phyloP scores from a whole-genome alignment of 2,888 invertebrate species.

The Piscicola geometra region DNA sequence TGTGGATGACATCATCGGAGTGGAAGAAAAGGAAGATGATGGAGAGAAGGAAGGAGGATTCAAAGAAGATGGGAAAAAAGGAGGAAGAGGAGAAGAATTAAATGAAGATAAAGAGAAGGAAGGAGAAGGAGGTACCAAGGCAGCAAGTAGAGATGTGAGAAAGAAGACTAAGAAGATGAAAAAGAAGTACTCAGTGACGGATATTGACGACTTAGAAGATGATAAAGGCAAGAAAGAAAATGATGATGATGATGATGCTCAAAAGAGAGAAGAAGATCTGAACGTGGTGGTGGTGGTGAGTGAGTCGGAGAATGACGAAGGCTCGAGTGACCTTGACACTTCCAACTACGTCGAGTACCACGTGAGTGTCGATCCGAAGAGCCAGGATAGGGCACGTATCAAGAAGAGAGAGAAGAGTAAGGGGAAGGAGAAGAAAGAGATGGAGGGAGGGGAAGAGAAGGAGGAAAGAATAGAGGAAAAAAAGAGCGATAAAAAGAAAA shows the following conservation, averaged over 20 bases:
- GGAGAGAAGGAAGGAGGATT: neutral
- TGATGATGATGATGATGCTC: no score
- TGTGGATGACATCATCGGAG: constrained; percentile 21
- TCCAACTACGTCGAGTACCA: constrained; percentile 28
- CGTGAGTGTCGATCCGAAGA: constrained; percentile 6
- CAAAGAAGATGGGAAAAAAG: neutral
- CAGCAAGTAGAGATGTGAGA: no score
- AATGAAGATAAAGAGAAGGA: neutral
- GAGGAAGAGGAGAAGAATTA: neutral
- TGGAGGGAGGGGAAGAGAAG: neutral
- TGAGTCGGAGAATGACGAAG: constrained; percentile 23
- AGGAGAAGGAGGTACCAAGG: no score
- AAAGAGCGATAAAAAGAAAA: neutral
- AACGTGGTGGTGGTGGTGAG: neutral
- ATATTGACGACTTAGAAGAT: neutral
- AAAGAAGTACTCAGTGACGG: no score
- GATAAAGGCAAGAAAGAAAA: neutral
- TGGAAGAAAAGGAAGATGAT: neutral
- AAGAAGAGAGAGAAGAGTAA: constrained; percentile 6
- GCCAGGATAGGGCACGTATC: neutral
- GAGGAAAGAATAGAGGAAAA: neutral
- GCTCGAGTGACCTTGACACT: constrained; percentile 16
- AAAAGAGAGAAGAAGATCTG: neutral
- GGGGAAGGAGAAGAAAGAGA: neutral
- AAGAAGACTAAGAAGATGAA: no score